Conservation (phyloP, 2,797 vertebrate species). For the Pangasius macronema region DNA sequence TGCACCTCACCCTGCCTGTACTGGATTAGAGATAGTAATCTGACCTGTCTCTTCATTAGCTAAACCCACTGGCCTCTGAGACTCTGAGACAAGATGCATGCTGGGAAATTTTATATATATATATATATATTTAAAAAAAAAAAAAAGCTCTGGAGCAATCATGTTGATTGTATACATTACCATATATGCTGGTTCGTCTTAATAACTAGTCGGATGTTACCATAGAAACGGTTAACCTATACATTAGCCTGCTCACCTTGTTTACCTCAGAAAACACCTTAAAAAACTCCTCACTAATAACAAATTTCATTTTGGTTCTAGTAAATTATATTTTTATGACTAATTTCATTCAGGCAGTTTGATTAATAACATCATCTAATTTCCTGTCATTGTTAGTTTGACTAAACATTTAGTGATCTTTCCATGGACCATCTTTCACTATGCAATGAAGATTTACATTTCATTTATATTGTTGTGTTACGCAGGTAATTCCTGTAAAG, state of each 20-base stretch:
- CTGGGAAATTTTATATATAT: background rate
- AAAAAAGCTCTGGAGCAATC: background rate
- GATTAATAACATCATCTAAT: background rate
- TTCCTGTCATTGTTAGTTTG: too few species aligned
- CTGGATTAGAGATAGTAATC: background rate
- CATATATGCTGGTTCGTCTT: background rate
- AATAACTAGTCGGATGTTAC: background rate
- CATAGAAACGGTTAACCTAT: background rate
- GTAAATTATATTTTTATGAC: too few species aligned
- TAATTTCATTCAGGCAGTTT: background rate
- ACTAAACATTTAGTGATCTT: too few species aligned
- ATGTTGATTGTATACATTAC: background rate
- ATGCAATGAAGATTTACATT: too few species aligned
- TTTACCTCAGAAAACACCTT: background rate
- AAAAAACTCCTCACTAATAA: background rate
- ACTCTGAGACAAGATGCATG: background rate
- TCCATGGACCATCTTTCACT: too few species aligned
- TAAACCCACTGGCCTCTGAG: background rate
- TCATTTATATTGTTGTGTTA: too few species aligned
- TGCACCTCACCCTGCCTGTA: background rate
- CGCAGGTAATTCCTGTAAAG: background rate
- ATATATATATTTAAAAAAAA: background rate
- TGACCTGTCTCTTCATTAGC: background rate
- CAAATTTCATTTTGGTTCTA: too few species aligned
- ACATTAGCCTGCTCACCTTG: background rate